These are phyloP conservation scores for Dinocampus coccinellae DNA, from an alignment of 2,888 invertebrate species.

Conservation along the genomic window DNA sequence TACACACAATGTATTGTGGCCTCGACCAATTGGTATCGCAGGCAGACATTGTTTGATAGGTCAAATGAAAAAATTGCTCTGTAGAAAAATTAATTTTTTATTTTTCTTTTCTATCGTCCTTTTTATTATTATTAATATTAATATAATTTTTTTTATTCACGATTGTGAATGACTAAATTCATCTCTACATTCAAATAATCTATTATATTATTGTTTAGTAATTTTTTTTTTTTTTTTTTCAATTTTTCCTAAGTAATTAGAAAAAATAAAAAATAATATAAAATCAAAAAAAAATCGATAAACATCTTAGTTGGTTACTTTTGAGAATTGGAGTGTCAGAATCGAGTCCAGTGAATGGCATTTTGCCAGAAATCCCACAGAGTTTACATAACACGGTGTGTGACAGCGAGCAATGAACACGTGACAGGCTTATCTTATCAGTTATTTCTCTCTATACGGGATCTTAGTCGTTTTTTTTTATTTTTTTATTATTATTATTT, in stretches of 20 bases:
- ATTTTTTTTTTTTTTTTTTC: neutral
- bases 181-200: neutral
- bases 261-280: neutral
- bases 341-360: slow-evolving; percentile 50
- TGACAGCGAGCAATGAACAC: slow-evolving; percentile 63
- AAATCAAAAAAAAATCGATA: neutral
- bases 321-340: neutral
- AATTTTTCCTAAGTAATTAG: neutral
- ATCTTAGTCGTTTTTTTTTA: neutral
- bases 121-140: neutral
- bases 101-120: too few species aligned
- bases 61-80: slow-evolving; percentile 13
- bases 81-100: neutral
- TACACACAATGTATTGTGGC: slow-evolving; percentile 22
- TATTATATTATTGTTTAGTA: neutral
- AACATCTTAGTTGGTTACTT: neutral
- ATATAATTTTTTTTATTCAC: neutral
- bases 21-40: slow-evolving; percentile 27
- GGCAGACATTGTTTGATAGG: neutral
- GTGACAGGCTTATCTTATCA: slow-evolving; percentile 54
- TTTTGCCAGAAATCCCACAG: slow-evolving; percentile 58
- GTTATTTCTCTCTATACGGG: slow-evolving; percentile 1
- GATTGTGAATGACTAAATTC: too few species aligned
- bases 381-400: slow-evolving; percentile 68
- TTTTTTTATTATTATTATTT: too few species aligned